phyloP scores from a whole-genome alignment of 2,797 vertebrate species.

The Apogon talboti region DNA sequence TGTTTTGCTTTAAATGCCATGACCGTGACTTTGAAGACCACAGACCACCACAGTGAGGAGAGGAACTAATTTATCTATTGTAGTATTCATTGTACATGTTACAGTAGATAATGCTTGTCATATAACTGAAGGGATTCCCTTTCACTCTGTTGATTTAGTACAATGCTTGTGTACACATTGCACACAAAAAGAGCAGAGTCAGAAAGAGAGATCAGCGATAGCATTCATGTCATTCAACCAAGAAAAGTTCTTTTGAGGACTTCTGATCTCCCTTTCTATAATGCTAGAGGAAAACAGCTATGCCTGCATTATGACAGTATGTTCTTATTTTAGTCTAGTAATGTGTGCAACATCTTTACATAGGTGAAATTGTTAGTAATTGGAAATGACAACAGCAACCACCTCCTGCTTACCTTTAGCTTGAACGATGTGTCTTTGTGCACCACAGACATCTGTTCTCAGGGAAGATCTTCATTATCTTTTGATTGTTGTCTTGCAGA shows the following conservation, averaged over 20 bases:
- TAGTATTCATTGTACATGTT: background rate
- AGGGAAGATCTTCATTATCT: slow-evolving; percentile 1
- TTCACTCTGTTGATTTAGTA: slow-evolving; percentile 13
- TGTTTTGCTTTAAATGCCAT: slow-evolving; percentile 9
- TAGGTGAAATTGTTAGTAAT: background rate
- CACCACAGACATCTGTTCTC: background rate
- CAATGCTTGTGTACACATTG: background rate
- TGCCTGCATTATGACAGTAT: no score
- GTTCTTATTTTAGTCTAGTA: background rate
- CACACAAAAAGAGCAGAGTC: background rate
- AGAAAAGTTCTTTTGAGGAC: background rate
- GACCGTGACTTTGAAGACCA: background rate
- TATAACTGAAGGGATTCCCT: background rate
- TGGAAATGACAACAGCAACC: slow-evolving; percentile 12
- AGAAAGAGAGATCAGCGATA: slow-evolving; percentile 1
- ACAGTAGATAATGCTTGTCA: no score
- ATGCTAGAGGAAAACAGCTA: background rate
- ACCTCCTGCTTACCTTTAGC: background rate
- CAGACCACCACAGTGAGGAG: background rate
- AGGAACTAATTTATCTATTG: background rate
- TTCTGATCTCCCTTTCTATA: background rate
- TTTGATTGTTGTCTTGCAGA: slow-evolving; percentile 18
- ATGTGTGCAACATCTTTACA: no score
- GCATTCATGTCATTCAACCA: background rate
- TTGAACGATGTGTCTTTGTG: background rate